Percentiles rank a stretch among this genome's conserved stretches.
phyloP scores from a whole-genome alignment of 2,113 vertebrate genomes.

The Otis tarda region DNA sequence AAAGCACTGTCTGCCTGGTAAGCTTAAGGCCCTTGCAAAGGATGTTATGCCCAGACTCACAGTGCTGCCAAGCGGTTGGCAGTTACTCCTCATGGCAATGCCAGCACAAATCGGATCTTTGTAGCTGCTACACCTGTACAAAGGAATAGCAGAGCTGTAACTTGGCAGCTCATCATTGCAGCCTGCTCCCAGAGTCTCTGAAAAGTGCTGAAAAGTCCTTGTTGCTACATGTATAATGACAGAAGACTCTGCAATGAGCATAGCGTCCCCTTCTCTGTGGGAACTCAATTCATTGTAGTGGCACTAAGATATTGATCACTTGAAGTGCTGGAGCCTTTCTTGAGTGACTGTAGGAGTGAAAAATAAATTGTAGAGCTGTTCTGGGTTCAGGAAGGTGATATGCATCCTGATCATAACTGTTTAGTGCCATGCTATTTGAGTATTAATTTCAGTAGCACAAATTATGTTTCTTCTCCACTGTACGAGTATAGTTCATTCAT shows the following conservation, averaged over 20 bases:
- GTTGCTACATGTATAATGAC: not conserved
- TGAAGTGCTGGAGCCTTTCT: not conserved
- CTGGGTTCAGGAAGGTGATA: not conserved
- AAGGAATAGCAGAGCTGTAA: not conserved
- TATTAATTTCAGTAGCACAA: not conserved
- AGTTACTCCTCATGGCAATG: not conserved
- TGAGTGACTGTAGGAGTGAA: not conserved
- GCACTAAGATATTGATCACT: not conserved
- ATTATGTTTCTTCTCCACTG: not conserved
- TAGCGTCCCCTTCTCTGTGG: not conserved
- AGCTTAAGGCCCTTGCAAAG: not conserved
- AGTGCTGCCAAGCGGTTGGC: not conserved
- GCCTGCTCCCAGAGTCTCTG: not conserved
- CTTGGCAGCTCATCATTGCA: not conserved
- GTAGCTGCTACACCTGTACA: not conserved
- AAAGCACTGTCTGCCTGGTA: not conserved
- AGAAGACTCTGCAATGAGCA: not conserved
- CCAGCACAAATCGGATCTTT: not conserved
- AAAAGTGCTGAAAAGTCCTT: not conserved
- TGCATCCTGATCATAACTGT: fast-evolving
- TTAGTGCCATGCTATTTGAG: not conserved
- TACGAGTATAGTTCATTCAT: not conserved
- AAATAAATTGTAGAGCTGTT: not conserved
- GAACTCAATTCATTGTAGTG: not conserved
- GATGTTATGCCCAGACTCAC: not conserved